A percentile compares a stretch with the other conserved stretches of the same genome.
These are phyloP conservation scores for Dione juno DNA, from an alignment of 2,888 invertebrate genomes.

Conservation along the genomic window DNA sequence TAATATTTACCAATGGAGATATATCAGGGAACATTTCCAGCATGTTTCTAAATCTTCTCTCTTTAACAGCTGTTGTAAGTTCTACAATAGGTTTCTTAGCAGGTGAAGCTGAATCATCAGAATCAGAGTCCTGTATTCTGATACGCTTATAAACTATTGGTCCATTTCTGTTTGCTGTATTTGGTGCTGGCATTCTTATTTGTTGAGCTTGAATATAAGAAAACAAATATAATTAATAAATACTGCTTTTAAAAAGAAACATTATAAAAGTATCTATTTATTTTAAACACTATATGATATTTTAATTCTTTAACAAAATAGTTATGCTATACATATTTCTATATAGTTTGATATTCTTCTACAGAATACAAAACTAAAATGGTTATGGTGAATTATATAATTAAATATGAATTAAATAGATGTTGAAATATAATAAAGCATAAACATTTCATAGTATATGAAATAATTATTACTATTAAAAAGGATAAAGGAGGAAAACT, in stretches of 20 bases:
- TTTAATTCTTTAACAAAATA: no score
- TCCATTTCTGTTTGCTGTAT: constrained; percentile 55
- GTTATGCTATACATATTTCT: no score
- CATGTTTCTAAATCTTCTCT: constrained; percentile 85
- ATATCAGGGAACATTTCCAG: constrained; percentile 85
- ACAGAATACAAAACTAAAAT: no score
- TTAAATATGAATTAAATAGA: no score
- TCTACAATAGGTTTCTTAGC: constrained; percentile 61
- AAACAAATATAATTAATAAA: neutral
- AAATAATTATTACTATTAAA: neutral
- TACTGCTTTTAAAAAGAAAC: neutral
- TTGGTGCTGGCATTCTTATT: constrained; percentile 70
- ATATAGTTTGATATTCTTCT: no score
- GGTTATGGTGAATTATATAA: no score
- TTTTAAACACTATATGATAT: no score
- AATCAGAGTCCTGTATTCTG: constrained; percentile 79
- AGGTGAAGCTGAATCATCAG: constrained; percentile 73
- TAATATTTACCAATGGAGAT: constrained; percentile 80
- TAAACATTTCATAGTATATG: neutral
- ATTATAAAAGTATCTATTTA: no score
- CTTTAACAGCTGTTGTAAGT: constrained; percentile 78
- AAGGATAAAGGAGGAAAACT: neutral
- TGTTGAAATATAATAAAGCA: no score
- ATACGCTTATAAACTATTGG: constrained; percentile 74
- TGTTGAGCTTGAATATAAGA: constrained; percentile 37